Evolutionary conservation across 2,797 vertebrate species (phyloP), one percentile per base, ranked within the genome.

Genomic region (Steatocranus sp.): DNA sequence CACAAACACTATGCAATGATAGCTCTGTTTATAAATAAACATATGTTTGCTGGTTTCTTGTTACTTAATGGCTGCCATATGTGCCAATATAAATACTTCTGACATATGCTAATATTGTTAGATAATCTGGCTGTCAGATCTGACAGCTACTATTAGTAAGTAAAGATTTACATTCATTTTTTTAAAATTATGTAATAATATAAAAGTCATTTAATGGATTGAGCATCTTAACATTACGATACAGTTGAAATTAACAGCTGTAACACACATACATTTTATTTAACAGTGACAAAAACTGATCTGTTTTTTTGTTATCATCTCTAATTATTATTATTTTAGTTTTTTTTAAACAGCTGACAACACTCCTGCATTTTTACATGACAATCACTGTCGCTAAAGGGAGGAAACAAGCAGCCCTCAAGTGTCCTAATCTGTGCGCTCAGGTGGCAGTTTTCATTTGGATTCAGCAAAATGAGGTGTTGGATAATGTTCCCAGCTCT

Each of bases 401-500:
- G 25, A 48, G 66, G 41, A 23, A 30, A 54, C n/a, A 23, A 68
- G 54, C 8, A 2, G 68, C 83, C 30, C 58, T 78, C 27, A 74
- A 36, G 50, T 77, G 50, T 70, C 51, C 38, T 17, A 73, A 80
- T 83, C 85, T 86, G 80, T 85, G 88, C 80, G 79, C 87, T 90
- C 90, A 88, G 76, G 87, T 86, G 85, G 90, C 87, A 84, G 49
- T 84, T 94, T 95, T 94, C 87, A 90, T 91, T 91, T 83, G 83
- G 88, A 94, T 94, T 91, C 92, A 93, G 90, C 87, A 91, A 93
- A 93, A 91, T 74, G 81, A 93, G 84, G 88, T 91, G 91, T 90
- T 79, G 88, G 88, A 92, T 96, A 96, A 96, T 96, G 95, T 96
- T 95, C 94, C 94, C 34, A 75, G 93, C 95, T 95, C 92, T 95